Evolutionary conservation across 2,888 invertebrate species (phyloP).

Genomic region (Magallana nippona): DNA sequence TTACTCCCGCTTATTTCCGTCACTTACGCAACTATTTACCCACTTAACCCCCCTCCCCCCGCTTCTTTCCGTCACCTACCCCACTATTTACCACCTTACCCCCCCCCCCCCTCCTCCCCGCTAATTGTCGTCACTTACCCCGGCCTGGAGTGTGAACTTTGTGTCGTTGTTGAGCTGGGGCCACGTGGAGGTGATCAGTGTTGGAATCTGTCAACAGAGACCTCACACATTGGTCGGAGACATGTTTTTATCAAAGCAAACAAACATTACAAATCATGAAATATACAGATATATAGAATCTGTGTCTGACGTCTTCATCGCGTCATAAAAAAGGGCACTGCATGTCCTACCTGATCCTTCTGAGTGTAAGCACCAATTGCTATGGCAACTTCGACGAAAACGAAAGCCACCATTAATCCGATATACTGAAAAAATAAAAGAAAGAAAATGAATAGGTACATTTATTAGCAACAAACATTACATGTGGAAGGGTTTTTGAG

Average conservation of each 20-base stretch:
- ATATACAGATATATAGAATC: not conserved
- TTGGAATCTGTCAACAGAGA: conserved; percentile 38
- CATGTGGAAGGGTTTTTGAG: no score
- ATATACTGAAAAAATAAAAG: conserved; percentile 43
- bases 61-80: no score
- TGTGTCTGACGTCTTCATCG: no score
- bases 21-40: conserved; percentile 30
- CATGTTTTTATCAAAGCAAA: no score
- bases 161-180: conserved; percentile 47
- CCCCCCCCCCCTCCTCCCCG: not conserved
- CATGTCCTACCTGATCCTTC: conserved; percentile 44
- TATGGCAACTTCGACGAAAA: conserved; percentile 44
- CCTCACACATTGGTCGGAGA: no score
- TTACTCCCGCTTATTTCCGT: not conserved
- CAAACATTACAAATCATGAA: not conserved
- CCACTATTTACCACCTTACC: no score
- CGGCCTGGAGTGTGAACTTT: conserved; percentile 39
- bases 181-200: conserved; percentile 46
- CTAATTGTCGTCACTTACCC: conserved; percentile 24
- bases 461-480: no score
- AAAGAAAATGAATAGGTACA: no score
- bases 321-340: no score
- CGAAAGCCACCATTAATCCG: conserved; percentile 43
- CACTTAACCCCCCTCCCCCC: no score
- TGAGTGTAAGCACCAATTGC: conserved; percentile 40